These are phyloP conservation scores for Rhagonycha fulva DNA, from an alignment of 2,888 invertebrate species.

Conservation along the genomic window DNA sequence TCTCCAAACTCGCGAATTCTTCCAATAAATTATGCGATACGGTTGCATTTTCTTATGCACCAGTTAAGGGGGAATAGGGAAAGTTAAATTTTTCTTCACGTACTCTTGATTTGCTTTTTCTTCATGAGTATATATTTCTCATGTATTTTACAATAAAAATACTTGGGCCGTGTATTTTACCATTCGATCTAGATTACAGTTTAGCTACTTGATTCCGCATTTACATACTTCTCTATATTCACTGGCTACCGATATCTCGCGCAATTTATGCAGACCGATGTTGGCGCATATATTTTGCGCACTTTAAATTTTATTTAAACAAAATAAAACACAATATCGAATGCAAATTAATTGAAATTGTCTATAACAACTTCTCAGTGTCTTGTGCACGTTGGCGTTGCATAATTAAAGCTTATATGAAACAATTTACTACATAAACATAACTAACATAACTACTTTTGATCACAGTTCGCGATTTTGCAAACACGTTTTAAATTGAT, in stretches of 20 bases:
- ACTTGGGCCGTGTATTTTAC: constrained; percentile 21
- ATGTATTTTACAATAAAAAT: constrained; percentile 12
- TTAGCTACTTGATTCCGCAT: constrained; percentile 50
- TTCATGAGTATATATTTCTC: constrained; percentile 6
- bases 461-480: constrained; percentile 20
- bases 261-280: constrained; percentile 45
- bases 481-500: constrained; percentile 6
- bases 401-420: constrained; percentile 27
- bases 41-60: constrained; percentile 49
- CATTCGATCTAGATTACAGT: constrained; percentile 48
- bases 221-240: constrained; percentile 51
- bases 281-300: constrained; percentile 47
- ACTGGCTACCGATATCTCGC: constrained; percentile 40
- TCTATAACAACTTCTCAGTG: constrained; percentile 46
- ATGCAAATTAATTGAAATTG: constrained; percentile 55
- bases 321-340: constrained; percentile 47
- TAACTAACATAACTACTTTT: constrained; percentile 12
- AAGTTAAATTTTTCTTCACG: constrained; percentile 27
- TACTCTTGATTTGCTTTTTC: constrained; percentile 13
- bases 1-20: constrained; percentile 46
- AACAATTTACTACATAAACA: constrained; percentile 20
- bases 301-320: constrained; percentile 48
- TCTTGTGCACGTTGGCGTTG: constrained; percentile 44
- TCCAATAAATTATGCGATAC: constrained; percentile 46
- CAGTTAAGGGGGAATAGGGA: constrained; percentile 30